Percentiles rank a stretch among this genome's conserved stretches.
These are phyloP conservation scores for Tetragonula clypearis DNA, from an alignment of 1,140 invertebrate genomes.

Conservation along the genomic window DNA sequence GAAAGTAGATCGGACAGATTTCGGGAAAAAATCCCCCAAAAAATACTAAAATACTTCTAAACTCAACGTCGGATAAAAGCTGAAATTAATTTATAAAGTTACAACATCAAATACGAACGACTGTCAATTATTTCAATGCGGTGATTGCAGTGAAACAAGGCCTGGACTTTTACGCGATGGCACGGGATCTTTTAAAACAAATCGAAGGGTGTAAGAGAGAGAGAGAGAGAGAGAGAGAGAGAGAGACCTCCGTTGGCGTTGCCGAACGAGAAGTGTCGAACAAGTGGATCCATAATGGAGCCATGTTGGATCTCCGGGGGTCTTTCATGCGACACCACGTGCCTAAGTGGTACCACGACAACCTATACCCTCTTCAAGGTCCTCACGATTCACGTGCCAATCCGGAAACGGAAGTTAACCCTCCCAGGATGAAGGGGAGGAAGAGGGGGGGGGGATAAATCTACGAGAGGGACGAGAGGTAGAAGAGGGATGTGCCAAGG, in stretches of 20 bases:
- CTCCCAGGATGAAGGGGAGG: conserved; percentile 52
- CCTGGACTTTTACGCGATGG: neutral
- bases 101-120: no score
- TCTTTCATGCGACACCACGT: conserved; percentile 76
- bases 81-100: no score
- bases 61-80: no score
- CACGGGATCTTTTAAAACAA: conserved; percentile 23
- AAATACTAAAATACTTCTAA: no score
- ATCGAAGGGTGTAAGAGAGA: conserved; percentile 26
- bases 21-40: no score
- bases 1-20: no score
- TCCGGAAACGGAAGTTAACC: conserved; percentile 79
- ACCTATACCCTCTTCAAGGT: conserved; percentile 70
- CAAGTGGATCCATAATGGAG: conserved; percentile 20
- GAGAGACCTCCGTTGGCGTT: conserved; percentile 57
- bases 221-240: conserved; percentile 26
- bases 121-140: no score
- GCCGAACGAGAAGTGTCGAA: conserved; percentile 36
- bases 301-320: conserved; percentile 66
- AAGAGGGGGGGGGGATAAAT: conserved; percentile 16
- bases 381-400: conserved; percentile 72
- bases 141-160: neutral
- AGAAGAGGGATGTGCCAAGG: conserved; percentile 57
- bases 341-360: conserved; percentile 75
- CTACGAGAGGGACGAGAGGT: conserved; percentile 18